Conservation (phyloP, 2,797 vertebrate genomes). For the Silurus lanzhouensis region DNA sequence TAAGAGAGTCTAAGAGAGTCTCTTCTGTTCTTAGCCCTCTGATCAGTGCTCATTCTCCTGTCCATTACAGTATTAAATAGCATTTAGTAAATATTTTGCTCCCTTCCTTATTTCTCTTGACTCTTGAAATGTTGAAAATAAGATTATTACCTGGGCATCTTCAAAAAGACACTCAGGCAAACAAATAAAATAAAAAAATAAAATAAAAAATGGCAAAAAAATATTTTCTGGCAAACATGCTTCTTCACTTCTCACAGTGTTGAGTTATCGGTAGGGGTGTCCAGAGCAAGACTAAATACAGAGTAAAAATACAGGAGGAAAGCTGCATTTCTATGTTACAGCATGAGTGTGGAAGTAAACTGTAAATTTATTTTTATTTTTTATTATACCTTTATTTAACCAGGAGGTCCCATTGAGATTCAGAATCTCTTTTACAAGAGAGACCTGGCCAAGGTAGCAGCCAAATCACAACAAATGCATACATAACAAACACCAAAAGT, state of each 20-base stretch:
- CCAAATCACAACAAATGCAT: too few species aligned
- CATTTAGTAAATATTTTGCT: constrained; percentile 85
- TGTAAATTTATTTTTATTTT: too few species aligned
- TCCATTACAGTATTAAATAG: constrained; percentile 82
- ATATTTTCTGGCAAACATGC: background rate
- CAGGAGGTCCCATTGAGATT: too few species aligned
- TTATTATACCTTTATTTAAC: too few species aligned
- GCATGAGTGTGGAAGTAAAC: background rate
- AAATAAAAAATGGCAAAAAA: too few species aligned
- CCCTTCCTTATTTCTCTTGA: constrained; percentile 48
- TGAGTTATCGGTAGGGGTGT: background rate
- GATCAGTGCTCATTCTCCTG: constrained; percentile 24
- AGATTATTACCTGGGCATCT: constrained; percentile 60
- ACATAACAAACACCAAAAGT: too few species aligned
- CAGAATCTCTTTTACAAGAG: too few species aligned
- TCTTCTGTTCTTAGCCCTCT: constrained; percentile 45
- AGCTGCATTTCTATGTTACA: background rate
- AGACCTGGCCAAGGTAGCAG: too few species aligned
- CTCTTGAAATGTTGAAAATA: background rate
- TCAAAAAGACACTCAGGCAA: constrained; percentile 51
- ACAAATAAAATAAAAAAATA: background rate
- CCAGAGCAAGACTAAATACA: background rate
- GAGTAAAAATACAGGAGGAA: background rate
- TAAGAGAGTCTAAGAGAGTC: constrained; percentile 76
- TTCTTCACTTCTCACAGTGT: background rate